phyloP scores from a whole-genome alignment of 2,888 invertebrate species.

The Plemyria rubiginata region DNA sequence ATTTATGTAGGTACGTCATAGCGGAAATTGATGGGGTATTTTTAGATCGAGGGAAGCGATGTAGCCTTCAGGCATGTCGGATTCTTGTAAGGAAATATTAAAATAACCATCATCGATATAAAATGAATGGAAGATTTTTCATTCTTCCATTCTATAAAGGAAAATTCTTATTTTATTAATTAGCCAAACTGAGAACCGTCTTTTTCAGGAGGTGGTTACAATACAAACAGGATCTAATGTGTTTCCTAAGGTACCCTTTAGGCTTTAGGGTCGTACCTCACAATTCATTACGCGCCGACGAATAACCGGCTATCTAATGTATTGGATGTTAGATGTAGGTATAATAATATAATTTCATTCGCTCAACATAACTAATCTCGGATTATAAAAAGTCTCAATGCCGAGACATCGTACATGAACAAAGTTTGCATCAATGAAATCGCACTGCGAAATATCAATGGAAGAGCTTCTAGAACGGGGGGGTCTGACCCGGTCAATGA shows the following conservation, averaged over 20 bases:
- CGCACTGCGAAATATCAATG: slow-evolving; percentile 80
- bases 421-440: slow-evolving; percentile 72
- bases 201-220: no score
- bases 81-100: not conserved
- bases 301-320: not conserved
- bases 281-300: not conserved
- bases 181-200: no score
- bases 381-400: slow-evolving; percentile 32
- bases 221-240: no score
- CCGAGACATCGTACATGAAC: slow-evolving; percentile 40
- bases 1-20: slow-evolving; percentile 46
- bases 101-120: slow-evolving; percentile 5
- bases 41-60: slow-evolving; percentile 53
- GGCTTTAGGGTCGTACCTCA: no score
- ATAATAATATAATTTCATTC: slow-evolving; percentile 4
- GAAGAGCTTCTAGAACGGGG: slow-evolving; percentile 73
- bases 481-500: slow-evolving; percentile 71
- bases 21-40: slow-evolving; percentile 48
- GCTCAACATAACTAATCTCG: slow-evolving; percentile 14
- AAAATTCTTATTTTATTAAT: no score
- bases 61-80: slow-evolving; percentile 27
- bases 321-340: no score
- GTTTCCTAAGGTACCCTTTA: no score
- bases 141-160: no score
- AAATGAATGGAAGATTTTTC: not conserved